phyloP scores from a whole-genome alignment of 2,888 invertebrate species.

The Brachyopa scutellaris region DNA sequence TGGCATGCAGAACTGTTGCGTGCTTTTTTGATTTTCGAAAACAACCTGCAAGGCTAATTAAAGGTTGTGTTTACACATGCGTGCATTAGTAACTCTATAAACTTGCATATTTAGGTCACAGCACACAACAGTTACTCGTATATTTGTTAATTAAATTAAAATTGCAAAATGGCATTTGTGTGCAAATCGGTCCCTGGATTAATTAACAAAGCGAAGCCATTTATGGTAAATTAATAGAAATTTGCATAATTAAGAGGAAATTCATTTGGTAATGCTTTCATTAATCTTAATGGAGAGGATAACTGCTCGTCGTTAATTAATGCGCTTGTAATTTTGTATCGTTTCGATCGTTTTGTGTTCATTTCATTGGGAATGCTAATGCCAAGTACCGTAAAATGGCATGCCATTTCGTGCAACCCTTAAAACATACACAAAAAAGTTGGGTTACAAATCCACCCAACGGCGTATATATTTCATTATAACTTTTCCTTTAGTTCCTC shows the following conservation, averaged over 20 bases:
- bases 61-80: neutral
- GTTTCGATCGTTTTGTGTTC: too few species aligned
- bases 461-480: too few species aligned
- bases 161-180: neutral
- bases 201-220: constrained; percentile 13
- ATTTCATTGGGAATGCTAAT: too few species aligned
- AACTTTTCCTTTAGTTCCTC: too few species aligned
- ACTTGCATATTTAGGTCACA: constrained; percentile 1
- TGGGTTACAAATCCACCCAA: too few species aligned
- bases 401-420: too few species aligned
- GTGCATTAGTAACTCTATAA: constrained; percentile 8
- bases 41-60: neutral
- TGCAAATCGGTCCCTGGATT: constrained; percentile 18
- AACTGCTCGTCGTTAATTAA: neutral
- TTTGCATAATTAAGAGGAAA: constrained; percentile 39
- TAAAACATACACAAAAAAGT: too few species aligned
- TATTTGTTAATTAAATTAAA: constrained; percentile 15
- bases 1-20: too few species aligned
- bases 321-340: neutral
- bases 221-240: constrained; percentile 7
- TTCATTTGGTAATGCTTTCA: constrained; percentile 15
- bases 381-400: too few species aligned
- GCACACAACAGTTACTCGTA: neutral
- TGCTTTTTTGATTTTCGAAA: too few species aligned
- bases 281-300: neutral